Evolutionary conservation across 2,888 invertebrate genomes (phyloP), one percentile per base, ranked within the genome.

Genomic region (Salticus scenicus): DNA sequence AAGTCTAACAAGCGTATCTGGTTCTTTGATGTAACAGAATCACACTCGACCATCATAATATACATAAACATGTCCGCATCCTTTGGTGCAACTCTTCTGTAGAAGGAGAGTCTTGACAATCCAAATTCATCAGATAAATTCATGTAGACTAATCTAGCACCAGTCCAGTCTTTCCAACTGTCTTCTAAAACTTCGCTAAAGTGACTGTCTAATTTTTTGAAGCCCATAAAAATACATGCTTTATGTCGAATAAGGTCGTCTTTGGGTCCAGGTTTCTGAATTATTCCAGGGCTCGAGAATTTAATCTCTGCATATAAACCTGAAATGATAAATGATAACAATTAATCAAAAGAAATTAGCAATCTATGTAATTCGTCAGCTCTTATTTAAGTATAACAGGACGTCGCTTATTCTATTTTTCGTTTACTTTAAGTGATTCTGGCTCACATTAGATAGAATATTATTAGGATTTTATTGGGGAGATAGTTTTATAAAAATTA

Each of bases 91-190:
- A 47, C 90, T 89, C 70, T 91, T 24, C 91, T 90, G 88, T 90
- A 91, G 87, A 92, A 91, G 24, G 90, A 90, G 41, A 92, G 91
- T 82, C 91, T 89, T 8, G 90, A 88, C 12, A 92, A 90, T 4
- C 91, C 91, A 78, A 92, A 90, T 33, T 91, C 91, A 76, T 91
- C 90, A 0, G 91, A 90, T 1, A 92, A 90, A 87, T 92, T 90
- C 88, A 92, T 89, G 88, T 92, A 92, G 69, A 92, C 90, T 80
- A 91, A 90, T 0, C 92, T 89, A 5, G 91, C 92, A 20, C 92
- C 92, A 7, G 92, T 92, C 92, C 92, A 92, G 81, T 92, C 92
- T 88, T 92, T 92, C 92, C 92, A 92, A 4, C 91, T 90, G 77
- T 91, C 90, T 24, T 91, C 90, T 89, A 91, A 89, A 12, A 91